Conservation (phyloP, 35 echinoderm and acorn worm species). For the Heliocidaris tuberculata region DNA sequence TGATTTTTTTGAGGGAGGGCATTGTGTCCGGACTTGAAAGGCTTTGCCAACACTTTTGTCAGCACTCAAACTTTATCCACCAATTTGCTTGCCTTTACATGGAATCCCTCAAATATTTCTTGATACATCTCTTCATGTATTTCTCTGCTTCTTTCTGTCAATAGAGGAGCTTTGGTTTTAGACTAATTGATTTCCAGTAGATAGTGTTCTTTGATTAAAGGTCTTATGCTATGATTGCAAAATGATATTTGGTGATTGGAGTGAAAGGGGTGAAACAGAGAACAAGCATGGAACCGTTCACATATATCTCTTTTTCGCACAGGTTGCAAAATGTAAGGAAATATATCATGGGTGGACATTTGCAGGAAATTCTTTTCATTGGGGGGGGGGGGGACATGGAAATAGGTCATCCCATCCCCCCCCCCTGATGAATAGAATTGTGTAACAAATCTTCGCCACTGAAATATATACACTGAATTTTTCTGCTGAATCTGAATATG, state of each 20-base stretch:
- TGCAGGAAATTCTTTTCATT: no score
- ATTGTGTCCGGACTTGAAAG: background rate
- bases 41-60: background rate
- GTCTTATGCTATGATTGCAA: background rate
- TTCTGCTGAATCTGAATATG: no score
- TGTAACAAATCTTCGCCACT: no score
- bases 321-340: background rate
- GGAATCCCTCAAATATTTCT: background rate
- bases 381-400: no score
- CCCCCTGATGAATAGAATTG: no score
- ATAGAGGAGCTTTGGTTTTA: background rate
- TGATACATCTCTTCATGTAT: background rate
- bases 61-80: background rate
- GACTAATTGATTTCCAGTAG: background rate
- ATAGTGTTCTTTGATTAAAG: conserved; percentile 9
- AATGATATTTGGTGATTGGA: background rate
- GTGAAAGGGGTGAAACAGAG: background rate
- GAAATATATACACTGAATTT: no score
- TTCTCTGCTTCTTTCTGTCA: background rate
- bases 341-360: no score
- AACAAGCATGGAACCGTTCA: background rate
- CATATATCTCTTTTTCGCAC: background rate
- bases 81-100: background rate
- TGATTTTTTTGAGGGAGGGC: background rate
- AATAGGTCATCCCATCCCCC: no score